Percentiles rank a stretch among this genome's conserved stretches.
Conservation (phyloP, 1,140 invertebrate species). For the Venturia canescens region DNA sequence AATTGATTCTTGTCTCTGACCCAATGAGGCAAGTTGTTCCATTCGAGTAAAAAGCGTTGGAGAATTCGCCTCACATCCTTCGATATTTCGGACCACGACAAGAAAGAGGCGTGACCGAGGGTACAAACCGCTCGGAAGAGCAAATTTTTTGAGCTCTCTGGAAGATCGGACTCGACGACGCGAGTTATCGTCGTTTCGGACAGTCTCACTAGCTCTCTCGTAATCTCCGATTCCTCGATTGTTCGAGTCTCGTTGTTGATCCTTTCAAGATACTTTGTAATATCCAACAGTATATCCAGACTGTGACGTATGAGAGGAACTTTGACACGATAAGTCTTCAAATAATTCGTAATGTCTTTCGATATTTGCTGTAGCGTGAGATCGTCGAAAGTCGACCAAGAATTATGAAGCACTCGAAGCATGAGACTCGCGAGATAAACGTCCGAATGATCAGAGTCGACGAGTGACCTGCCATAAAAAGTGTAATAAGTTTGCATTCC, state of each 20-base stretch:
- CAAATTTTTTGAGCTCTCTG: constrained; percentile 47
- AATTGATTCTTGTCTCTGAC: constrained; percentile 60
- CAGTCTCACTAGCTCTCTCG: constrained; percentile 62
- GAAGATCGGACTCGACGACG: constrained; percentile 53
- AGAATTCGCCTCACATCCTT: constrained; percentile 63
- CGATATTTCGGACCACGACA: constrained; percentile 64
- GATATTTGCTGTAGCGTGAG: constrained; percentile 60
- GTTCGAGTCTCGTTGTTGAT: constrained; percentile 11
- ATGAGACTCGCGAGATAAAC: constrained; percentile 65
- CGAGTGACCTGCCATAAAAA: constrained; percentile 65
- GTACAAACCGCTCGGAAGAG: constrained; percentile 69
- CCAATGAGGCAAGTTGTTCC: constrained; percentile 60
- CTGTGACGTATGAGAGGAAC: constrained; percentile 63
- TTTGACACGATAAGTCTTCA: constrained; percentile 64
- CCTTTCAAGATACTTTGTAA: constrained; percentile 56
- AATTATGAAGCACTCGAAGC: constrained; percentile 66
- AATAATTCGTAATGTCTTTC: constrained; percentile 58
- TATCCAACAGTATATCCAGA: constrained; percentile 66
- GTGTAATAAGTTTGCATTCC: constrained; percentile 64
- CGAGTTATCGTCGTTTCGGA: constrained; percentile 66
- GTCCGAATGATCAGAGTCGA: constrained; percentile 57
- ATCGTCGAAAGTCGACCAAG: constrained; percentile 62
- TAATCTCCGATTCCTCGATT: constrained; percentile 51
- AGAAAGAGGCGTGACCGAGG: constrained; percentile 69
- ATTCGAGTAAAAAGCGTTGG: constrained; percentile 67